These are phyloP conservation scores for Diuraphis noxia DNA, from an alignment of 1,140 invertebrate species.

Conservation along the genomic window DNA sequence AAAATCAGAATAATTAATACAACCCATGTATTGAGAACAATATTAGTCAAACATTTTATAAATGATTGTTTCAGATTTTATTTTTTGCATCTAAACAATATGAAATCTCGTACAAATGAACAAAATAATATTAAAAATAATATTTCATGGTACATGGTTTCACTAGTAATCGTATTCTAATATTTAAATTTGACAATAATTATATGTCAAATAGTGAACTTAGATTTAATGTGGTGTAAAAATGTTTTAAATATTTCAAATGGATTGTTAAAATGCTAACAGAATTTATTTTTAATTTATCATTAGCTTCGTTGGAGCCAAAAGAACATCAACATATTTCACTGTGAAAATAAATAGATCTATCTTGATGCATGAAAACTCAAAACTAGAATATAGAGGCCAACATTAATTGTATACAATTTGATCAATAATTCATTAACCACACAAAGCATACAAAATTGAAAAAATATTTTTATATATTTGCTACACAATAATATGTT, in stretches of 20 bases:
- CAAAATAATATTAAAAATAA: background rate
- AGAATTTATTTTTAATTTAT: constrained; percentile 1
- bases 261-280: background rate
- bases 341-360: background rate
- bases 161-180: background rate
- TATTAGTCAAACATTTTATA: background rate
- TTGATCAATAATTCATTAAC: background rate
- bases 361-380: background rate
- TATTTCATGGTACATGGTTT: background rate
- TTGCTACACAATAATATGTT: background rate
- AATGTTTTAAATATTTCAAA: background rate
- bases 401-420: background rate
- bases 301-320: background rate
- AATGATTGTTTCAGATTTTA: background rate
- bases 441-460: constrained; percentile 7
- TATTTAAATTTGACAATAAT: background rate
- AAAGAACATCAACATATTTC: background rate
- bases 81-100: background rate
- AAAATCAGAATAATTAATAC: background rate
- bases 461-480: background rate
- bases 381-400: background rate
- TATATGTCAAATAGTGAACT: background rate
- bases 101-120: background rate
- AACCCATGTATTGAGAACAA: background rate
- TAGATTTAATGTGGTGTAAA: background rate